phyloP scores from a whole-genome alignment of 1,140 invertebrate genomes.

The Orchesella cincta region DNA sequence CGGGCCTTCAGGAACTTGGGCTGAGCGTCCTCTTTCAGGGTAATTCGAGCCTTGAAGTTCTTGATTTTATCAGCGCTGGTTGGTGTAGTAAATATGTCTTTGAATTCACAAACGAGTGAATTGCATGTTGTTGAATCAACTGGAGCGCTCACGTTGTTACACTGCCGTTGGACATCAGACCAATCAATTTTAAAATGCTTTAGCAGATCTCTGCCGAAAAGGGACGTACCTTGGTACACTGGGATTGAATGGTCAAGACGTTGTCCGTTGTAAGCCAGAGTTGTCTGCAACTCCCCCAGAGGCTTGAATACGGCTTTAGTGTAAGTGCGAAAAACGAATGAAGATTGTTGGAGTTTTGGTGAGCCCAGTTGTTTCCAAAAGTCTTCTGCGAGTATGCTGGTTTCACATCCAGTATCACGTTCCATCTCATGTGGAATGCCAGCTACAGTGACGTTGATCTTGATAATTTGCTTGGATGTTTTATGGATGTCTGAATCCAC shows the following conservation, averaged over 20 bases:
- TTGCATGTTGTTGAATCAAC: neutral
- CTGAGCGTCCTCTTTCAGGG: conserved; percentile 31
- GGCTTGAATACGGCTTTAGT: neutral
- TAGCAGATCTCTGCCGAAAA: neutral
- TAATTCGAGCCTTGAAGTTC: conserved; percentile 27
- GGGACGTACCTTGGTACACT: neutral
- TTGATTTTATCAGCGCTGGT: neutral
- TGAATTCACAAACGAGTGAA: conserved; percentile 6
- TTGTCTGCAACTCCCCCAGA: neutral
- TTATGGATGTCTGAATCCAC: neutral
- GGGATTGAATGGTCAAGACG: neutral
- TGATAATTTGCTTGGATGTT: neutral
- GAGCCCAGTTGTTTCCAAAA: conserved; percentile 6
- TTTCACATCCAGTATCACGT: neutral
- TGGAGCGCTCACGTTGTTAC: neutral
- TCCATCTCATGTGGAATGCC: neutral
- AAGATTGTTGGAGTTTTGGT: neutral
- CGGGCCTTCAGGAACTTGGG: conserved; percentile 42
- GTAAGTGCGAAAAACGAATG: neutral
- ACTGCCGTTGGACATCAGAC: neutral
- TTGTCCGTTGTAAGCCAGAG: neutral
- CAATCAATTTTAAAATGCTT: neutral
- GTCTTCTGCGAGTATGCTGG: neutral
- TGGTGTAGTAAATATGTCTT: conserved; percentile 27
- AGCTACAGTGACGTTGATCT: neutral